Base-by-base conservation (phyloP, 1,140 invertebrate genomes). In the Dinoponera quadriceps region DNA sequence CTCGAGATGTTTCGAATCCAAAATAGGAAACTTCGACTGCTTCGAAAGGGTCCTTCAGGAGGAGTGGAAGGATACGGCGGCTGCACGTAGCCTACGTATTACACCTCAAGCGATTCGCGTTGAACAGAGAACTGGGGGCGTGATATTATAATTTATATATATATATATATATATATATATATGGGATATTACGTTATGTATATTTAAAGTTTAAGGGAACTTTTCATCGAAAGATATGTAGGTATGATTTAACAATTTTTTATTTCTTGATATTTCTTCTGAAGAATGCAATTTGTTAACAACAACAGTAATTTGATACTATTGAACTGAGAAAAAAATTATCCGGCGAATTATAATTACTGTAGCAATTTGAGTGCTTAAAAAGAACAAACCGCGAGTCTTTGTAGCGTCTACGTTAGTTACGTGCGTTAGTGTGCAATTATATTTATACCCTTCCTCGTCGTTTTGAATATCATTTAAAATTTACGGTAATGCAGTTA, bases 1-100 rank as follows among this genome's bases (percentile, higher is more conserved):
- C 75, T 71, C 22, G 75, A 80, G 65, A 71, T 80, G 75, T 80
- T 71, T 48, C 75, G 75, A 80, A 71, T 80, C 75, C 54, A 71
- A 80, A 80, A 80, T 80, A 80, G 75, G 65, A 59, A 59, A 80
- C 54, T 80, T 71, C 51, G 65, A 69, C 75, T 63, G 33, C 25
- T 80, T 80, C 38, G 38, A 27, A 80, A 80, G 65, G 65, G 22
- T 80, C 22, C 33, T 80, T 80, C 51, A 80, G 14, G 22, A 27
- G 3, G 22, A 27, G 3, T 68, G 27, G 51, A 55, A 71, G 9
- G 65, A 48, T 69, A 16, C 22, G 18, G 9, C 13, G 16, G 38
- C 51, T 57, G 44, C 27, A 25, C 29, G 22, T 80, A 48, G 63
- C 62, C 16, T 66, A 25, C 5, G 16, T 29, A 18, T 69, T 59